phyloP scores from a whole-genome alignment of 1,140 invertebrate genomes.

The Stenopsyche tienmushanensis region DNA sequence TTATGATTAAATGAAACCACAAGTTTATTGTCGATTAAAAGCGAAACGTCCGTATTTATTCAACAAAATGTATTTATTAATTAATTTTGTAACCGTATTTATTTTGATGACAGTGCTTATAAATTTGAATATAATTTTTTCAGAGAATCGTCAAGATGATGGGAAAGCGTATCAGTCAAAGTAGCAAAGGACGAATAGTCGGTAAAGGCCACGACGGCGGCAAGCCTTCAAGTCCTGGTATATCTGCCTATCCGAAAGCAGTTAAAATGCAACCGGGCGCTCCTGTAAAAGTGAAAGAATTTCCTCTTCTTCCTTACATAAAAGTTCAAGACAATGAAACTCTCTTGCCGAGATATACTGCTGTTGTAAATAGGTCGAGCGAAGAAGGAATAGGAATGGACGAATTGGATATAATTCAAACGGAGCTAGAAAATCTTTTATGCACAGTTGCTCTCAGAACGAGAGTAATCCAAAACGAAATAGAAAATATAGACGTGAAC shows the following conservation, averaged over 20 bases:
- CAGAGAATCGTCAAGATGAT: too few species aligned
- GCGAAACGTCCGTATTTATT: too few species aligned
- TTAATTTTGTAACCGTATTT: too few species aligned
- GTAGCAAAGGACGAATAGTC: conserved; percentile 51
- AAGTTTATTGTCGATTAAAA: too few species aligned
- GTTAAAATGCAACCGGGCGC: conserved; percentile 48
- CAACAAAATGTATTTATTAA: too few species aligned
- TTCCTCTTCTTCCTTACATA: conserved; percentile 43
- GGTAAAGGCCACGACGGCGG: conserved; percentile 53
- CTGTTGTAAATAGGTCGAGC: conserved; percentile 50
- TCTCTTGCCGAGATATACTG: conserved; percentile 49
- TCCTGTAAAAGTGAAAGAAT: conserved; percentile 26
- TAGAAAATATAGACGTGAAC: conserved; percentile 66
- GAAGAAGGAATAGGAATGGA: conserved; percentile 62
- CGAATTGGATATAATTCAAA: conserved; percentile 81
- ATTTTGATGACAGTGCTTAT: too few species aligned
- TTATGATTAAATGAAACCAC: too few species aligned
- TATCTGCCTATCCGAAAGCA: conserved; percentile 53
- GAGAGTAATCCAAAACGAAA: conserved; percentile 75
- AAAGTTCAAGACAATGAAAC: conserved; percentile 45
- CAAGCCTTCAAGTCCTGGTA: conserved; percentile 54
- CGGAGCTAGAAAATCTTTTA: conserved; percentile 84
- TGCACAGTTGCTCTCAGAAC: conserved; percentile 77
- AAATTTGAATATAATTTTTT: too few species aligned
- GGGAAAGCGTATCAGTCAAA: conserved; percentile 56